These are phyloP conservation scores for Schizopygopsis pylzovi DNA, from an alignment of 2,797 vertebrate genomes.

Conservation along the genomic window DNA sequence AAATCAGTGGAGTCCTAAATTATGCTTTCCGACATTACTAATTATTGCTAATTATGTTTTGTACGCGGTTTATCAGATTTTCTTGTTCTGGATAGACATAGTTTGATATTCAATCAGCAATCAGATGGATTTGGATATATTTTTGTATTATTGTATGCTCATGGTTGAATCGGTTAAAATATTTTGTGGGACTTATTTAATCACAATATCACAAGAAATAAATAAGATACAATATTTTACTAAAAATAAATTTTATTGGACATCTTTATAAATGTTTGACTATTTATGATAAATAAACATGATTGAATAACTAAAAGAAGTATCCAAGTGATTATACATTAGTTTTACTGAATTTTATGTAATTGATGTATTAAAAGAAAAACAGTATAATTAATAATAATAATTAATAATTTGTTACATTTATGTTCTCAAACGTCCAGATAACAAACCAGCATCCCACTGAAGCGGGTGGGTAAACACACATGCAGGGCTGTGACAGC, in stretches of 20 bases:
- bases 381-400: no score
- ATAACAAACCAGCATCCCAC: no score
- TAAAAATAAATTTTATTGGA: background rate
- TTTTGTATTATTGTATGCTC: background rate
- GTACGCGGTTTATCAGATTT: conserved; percentile 20
- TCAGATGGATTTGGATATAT: conserved; percentile 1
- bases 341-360: background rate
- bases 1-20: conserved; percentile 26
- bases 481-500: no score
- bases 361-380: background rate
- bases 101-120: background rate
- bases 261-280: background rate
- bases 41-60: conserved; percentile 42
- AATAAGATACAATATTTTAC: background rate
- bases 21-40: conserved; percentile 28
- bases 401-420: no score
- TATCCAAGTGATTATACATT: background rate
- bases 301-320: background rate
- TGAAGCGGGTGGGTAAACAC: no score
- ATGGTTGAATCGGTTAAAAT: background rate
- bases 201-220: background rate
- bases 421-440: no score
- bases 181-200: background rate
- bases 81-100: background rate
- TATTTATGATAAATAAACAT: background rate